Conservation (phyloP, 2,113 vertebrate genomes). For the Alosa alosa region DNA sequence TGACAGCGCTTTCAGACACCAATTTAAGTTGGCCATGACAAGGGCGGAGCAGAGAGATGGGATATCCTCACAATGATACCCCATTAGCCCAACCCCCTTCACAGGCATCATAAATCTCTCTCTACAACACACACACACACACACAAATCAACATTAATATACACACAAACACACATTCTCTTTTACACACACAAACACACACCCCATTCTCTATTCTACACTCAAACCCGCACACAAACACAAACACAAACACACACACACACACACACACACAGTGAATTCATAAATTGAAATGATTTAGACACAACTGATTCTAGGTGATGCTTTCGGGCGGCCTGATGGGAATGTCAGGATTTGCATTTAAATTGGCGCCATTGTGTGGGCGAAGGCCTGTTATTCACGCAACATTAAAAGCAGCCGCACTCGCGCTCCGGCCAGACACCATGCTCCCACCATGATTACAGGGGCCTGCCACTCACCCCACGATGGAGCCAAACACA, state of each 20-base stretch:
- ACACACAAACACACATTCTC: not conserved
- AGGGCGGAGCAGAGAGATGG: not conserved
- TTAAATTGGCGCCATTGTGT: constrained; percentile 71
- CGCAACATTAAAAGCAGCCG: constrained; percentile 52
- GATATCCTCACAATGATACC: not conserved
- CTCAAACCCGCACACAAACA: constrained; percentile 32
- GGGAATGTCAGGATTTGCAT: constrained; percentile 78
- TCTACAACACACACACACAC: not conserved
- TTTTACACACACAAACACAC: not conserved
- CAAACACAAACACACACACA: not conserved
- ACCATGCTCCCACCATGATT: constrained; percentile 50
- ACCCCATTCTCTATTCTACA: not conserved
- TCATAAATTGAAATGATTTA: constrained; percentile 59
- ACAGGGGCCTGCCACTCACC: constrained; percentile 49
- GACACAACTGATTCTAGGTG: constrained; percentile 53
- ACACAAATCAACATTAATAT: not conserved
- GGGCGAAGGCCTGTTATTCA: constrained; percentile 53
- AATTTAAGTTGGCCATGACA: not conserved
- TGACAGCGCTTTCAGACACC: not conserved
- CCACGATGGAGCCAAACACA: constrained; percentile 44
- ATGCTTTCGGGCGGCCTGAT: constrained; percentile 54
- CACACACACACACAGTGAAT: constrained; percentile 47
- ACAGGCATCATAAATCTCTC: constrained; percentile 40
- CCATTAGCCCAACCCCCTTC: not conserved
- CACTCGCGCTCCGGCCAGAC: constrained; percentile 38